Evolutionary conservation across 2,888 invertebrate genomes (phyloP), one percentile per base, ranked within the genome.

Genomic region (Salticus scenicus): DNA sequence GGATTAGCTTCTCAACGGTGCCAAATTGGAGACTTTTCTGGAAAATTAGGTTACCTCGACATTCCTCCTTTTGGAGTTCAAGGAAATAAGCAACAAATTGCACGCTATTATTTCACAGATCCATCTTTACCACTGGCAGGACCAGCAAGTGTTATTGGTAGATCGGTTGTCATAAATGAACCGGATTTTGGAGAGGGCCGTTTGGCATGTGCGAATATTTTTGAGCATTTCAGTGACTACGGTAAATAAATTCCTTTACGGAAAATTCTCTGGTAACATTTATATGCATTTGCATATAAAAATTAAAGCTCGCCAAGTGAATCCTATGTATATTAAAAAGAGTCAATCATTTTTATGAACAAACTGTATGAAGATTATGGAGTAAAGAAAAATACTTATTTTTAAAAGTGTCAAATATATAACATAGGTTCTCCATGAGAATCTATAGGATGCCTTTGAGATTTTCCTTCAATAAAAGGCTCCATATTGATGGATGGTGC

Each of bases 1-100:
- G 94, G 95, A 0, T 95, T 96, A 91, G 96, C 96, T 89, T 97
- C 97, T 0, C 91, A 97, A 77, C 93, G 98, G 2, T 98, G 98
- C 90, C 95, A 97, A 90, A 95, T 97, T 0, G 98, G 98, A 0
- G 98, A 98, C 91, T 92, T 97, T 67, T 96, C 97, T 0, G 94
- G 96, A 0, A 93, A 98, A 88, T 92, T 97, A 41, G 97, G 97
- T 0, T 94, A 95, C 0, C 96, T 98, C 75, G 94, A 94, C 89
- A 93, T 98, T 42, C 88, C 88, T 17, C 87, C 88, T 0, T 89
- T 88, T 63, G 85, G 83, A 27, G 78, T 87, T 12, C 87, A 88
- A 31, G 83, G 74, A 7, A 72, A 81, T 31, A 87, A 88, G 30
- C 88, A 87, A 20, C 87, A 88, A 67, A 77, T 89, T 14, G 87